Evolutionary conservation across 2,113 vertebrate species (phyloP).

Genomic region (Chascanopsetta lugubris): DNA sequence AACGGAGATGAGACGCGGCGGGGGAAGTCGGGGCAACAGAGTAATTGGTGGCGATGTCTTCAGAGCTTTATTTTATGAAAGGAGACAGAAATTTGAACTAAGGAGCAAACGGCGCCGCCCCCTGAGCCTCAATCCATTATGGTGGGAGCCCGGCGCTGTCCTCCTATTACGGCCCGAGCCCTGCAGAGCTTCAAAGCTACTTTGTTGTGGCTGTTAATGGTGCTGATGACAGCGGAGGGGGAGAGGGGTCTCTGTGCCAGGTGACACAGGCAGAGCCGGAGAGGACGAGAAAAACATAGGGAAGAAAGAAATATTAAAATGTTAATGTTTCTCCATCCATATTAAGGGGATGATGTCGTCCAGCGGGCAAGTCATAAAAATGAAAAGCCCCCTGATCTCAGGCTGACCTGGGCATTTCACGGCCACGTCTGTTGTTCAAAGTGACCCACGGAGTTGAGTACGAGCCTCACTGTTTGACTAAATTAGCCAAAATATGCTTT

Average conservation of each 20-base stretch:
- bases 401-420: too few relatives aligned
- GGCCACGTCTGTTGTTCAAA: too few relatives aligned
- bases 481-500: too few relatives aligned
- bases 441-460: too few relatives aligned
- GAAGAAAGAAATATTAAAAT: background rate
- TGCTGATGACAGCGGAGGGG: conserved; percentile 51
- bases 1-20: conserved; percentile 24
- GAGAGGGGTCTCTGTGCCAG: conserved; percentile 49
- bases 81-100: conserved; percentile 53
- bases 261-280: conserved; percentile 40
- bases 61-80: conserved; percentile 54
- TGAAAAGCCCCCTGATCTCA: too few relatives aligned
- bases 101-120: conserved; percentile 34
- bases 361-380: conserved; percentile 31
- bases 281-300: background rate
- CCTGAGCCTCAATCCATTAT: conserved; percentile 42
- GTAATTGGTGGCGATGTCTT: conserved; percentile 53
- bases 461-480: too few relatives aligned
- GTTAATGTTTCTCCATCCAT: too few relatives aligned
- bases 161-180: conserved; percentile 49
- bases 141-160: conserved; percentile 32
- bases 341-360: conserved; percentile 17
- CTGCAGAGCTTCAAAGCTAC: conserved; percentile 69
- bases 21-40: conserved; percentile 13
- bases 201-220: conserved; percentile 71